Conservation (phyloP, 1,140 invertebrate species). For the Neodiprion virginianus region DNA sequence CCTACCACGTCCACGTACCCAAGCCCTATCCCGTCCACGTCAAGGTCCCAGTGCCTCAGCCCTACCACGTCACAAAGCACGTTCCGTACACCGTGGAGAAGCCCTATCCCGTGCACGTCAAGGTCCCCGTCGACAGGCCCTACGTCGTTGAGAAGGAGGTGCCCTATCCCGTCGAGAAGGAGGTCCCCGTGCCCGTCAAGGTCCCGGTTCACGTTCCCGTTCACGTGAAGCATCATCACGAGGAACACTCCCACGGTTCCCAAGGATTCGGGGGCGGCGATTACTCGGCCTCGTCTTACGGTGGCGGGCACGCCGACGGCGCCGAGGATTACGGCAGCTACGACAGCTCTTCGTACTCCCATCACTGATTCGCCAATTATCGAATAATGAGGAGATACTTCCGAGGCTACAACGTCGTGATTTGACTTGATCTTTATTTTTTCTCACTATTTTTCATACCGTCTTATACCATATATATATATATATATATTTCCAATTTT, state of each 20-base stretch:
- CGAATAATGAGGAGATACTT: neutral
- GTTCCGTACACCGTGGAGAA: slow-evolving; percentile 72
- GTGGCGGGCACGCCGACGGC: slow-evolving; percentile 36
- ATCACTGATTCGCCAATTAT: slow-evolving; percentile 18
- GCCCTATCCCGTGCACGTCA: slow-evolving; percentile 77
- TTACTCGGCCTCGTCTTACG: slow-evolving; percentile 25
- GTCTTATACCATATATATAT: no score
- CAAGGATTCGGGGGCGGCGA: slow-evolving; percentile 26
- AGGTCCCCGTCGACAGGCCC: slow-evolving; percentile 80
- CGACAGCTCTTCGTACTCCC: slow-evolving; percentile 19
- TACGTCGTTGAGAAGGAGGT: slow-evolving; percentile 79
- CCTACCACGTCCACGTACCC: slow-evolving; percentile 79
- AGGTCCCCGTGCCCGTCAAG: slow-evolving; percentile 77
- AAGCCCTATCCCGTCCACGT: slow-evolving; percentile 79
- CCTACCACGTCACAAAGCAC: slow-evolving; percentile 78
- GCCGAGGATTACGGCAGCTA: slow-evolving; percentile 20
- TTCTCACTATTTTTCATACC: no score
- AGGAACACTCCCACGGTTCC: slow-evolving; percentile 38
- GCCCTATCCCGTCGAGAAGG: slow-evolving; percentile 75
- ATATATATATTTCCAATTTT: no score
- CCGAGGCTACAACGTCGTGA: no score
- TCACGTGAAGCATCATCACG: slow-evolving; percentile 48
- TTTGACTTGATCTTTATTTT: no score
- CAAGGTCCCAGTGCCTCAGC: slow-evolving; percentile 79
- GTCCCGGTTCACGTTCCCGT: slow-evolving; percentile 71